Conservation (phyloP, 2,888 invertebrate species). For the Cantharis rustica region DNA sequence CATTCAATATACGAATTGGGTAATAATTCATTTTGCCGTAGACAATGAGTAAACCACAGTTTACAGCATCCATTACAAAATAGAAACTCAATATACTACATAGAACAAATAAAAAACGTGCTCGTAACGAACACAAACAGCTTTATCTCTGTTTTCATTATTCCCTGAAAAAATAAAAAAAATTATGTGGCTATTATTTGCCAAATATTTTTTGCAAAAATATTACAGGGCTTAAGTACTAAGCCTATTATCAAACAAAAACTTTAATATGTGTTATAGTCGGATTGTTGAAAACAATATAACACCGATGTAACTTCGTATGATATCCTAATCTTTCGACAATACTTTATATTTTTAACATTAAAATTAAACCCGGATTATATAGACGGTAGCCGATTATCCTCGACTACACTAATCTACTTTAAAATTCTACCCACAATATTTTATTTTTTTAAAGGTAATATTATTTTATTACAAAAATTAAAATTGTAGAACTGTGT, state of each 20-base stretch:
- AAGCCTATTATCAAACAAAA: neutral
- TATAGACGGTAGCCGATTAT: neutral
- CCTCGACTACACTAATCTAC: neutral
- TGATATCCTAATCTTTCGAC: neutral
- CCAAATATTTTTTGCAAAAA: neutral
- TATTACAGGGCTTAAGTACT: neutral
- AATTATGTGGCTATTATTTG: neutral
- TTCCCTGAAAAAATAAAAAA: neutral
- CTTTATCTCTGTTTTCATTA: neutral
- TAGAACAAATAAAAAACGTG: neutral
- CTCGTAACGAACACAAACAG: neutral
- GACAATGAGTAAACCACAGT: neutral
- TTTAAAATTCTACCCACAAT: too few relatives aligned
- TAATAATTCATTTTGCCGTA: neutral
- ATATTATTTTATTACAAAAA: too few relatives aligned
- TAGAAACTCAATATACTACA: neutral
- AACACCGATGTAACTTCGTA: neutral
- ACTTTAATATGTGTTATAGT: neutral
- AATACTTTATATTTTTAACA: neutral
- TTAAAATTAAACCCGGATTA: neutral
- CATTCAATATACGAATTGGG: neutral
- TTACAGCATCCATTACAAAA: neutral
- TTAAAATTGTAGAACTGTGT: too few relatives aligned
- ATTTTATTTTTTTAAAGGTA: too few relatives aligned
- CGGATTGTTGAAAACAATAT: neutral